Conservation (phyloP, 2,888 invertebrate species). For the Trissoscelio sp. region DNA sequence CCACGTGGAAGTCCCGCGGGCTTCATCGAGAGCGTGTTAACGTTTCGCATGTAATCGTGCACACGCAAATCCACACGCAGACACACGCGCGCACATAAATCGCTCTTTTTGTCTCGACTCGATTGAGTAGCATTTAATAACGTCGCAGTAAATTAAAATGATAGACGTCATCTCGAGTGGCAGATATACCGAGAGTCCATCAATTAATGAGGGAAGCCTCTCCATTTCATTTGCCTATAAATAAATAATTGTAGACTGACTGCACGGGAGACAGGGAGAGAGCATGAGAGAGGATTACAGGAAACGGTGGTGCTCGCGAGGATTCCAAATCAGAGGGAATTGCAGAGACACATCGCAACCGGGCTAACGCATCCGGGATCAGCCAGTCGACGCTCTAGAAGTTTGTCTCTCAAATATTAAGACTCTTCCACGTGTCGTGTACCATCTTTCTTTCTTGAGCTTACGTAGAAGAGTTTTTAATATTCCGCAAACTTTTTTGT, state of each 20-base stretch:
- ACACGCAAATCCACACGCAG: conserved; percentile 39
- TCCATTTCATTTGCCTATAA: conserved; percentile 79
- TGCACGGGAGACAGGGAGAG: conserved; percentile 65
- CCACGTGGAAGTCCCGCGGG: conserved; percentile 62
- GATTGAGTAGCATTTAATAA: conserved; percentile 65
- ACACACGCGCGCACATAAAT: conserved; percentile 40
- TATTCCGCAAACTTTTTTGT: no score
- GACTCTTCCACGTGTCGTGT: conserved; percentile 78
- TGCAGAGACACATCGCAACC: conserved; percentile 56
- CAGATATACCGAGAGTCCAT: conserved; percentile 81
- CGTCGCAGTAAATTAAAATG: conserved; percentile 80
- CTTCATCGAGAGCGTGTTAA: conserved; percentile 63
- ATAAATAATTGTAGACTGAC: conserved; percentile 79
- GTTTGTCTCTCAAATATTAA: conserved; percentile 79
- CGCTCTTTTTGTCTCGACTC: conserved; percentile 54
- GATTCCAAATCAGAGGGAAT: conserved; percentile 34
- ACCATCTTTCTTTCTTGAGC: conserved; percentile 73
- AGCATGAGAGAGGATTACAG: conserved; percentile 35
- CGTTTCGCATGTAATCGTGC: conserved; percentile 54
- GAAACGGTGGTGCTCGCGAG: conserved; percentile 45
- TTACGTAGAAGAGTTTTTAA: no score
- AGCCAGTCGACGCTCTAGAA: conserved; percentile 38
- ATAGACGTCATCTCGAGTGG: conserved; percentile 78
- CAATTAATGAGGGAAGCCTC: conserved; percentile 79
- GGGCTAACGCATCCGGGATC: conserved; percentile 44